Conservation (phyloP, 2,797 vertebrate species). For the Pseudocheirus occidentalis region DNA sequence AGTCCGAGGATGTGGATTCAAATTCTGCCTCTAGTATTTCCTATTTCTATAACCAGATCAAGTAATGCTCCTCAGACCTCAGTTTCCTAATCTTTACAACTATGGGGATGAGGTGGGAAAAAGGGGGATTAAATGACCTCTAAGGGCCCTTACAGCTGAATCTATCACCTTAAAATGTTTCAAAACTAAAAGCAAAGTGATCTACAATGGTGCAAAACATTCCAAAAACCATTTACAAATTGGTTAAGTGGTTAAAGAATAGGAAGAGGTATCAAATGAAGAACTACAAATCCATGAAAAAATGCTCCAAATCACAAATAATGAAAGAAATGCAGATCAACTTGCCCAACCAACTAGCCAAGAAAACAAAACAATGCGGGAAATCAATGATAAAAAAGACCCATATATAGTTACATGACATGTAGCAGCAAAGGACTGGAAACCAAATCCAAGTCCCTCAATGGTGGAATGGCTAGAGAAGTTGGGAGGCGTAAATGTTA, state of each 20-base stretch:
- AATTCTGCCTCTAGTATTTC: not conserved
- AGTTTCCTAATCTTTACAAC: not conserved
- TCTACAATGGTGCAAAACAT: slow-evolving; percentile 38
- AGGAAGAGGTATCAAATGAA: not conserved
- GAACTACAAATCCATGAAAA: not conserved
- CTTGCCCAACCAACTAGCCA: not conserved
- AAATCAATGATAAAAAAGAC: not conserved
- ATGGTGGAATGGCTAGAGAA: not conserved
- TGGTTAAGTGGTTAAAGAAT: not conserved
- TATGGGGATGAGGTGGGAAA: no score
- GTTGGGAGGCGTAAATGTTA: not conserved
- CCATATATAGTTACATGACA: not conserved
- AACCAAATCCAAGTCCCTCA: not conserved
- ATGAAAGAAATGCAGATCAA: not conserved
- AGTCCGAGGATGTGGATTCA: not conserved
- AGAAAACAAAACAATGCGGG: not conserved
- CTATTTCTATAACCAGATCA: not conserved
- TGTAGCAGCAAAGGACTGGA: not conserved
- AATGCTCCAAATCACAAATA: not conserved
- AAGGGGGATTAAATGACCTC: not conserved
- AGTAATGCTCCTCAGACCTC: not conserved
- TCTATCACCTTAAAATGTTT: slow-evolving; percentile 29
- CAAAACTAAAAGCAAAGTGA: slow-evolving; percentile 37
- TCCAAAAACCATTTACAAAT: not conserved
- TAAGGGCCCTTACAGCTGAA: not conserved